A percentile compares a stretch with the other conserved stretches of the same genome.
Conservation (phyloP, 1,140 invertebrate species). For the Magallana angulata region DNA sequence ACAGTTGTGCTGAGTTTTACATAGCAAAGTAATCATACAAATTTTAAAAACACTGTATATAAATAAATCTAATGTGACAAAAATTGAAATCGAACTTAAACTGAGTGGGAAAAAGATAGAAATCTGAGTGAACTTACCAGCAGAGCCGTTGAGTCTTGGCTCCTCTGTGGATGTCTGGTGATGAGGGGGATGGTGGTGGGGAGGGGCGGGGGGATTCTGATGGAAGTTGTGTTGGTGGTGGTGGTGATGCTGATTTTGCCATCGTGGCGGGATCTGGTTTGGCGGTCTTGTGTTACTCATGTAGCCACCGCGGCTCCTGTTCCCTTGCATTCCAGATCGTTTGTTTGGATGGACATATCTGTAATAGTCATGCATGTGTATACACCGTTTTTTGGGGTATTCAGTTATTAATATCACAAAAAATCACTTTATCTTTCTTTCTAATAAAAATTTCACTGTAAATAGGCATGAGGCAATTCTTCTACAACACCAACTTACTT, state of each 20-base stretch:
- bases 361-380: background rate
- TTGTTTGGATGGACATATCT: conserved; percentile 50
- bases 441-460: no score
- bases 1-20: no score
- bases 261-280: background rate
- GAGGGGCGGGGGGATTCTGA: background rate
- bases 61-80: no score
- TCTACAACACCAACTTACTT: conserved; percentile 44
- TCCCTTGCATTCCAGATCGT: conserved; percentile 37
- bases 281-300: conserved; percentile 20
- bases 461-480: no score
- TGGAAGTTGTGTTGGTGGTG: conserved; percentile 35
- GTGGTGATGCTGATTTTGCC: conserved; percentile 30
- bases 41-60: no score
- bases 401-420: no score
- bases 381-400: no score
- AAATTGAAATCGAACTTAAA: no score
- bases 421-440: no score
- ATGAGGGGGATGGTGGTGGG: conserved; percentile 28
- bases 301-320: background rate
- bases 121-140: background rate
- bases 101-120: background rate
- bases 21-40: no score
- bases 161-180: conserved; percentile 21
- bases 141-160: conserved; percentile 24